Base-by-base conservation (phyloP, 2,797 vertebrate species). In the Lagodon rhomboides region DNA sequence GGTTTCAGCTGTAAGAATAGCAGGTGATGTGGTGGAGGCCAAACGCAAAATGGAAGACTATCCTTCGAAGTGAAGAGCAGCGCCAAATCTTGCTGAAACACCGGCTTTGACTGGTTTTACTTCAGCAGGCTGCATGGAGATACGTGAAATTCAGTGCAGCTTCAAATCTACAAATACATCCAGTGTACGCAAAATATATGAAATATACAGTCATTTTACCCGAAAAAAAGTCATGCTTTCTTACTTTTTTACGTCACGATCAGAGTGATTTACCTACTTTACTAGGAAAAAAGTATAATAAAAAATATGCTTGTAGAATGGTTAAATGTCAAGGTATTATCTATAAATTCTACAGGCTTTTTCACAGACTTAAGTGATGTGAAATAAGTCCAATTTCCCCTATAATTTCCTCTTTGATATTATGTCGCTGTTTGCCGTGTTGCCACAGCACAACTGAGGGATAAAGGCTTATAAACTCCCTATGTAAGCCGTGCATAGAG, bases 1-100 rank as follows among this genome's bases (percentile, higher is more conserved):
- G 65, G 56, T 79, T 90, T 84, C 53, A 71, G 77, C 63, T 84
- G 78, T 56, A 54, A 74, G 85, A 82, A 82, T 76, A 81, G 72
- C 59, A 83, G 77, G 47, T 87, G 47, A 82, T 66, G 43, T 47
- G 12, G 78, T 76, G 43, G 55, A 59, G 75, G 43, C 44, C 10
- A 64, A 88, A 68, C 49, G 56, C 73, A 84, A 80, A 87, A 86
- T 72, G 68, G 66, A 70, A 80, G 62, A 56, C 16, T 54, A 73
- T 78, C 69, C n/a, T 85, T 87, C 64, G 82, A 79, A 77, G 2
- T 3, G 3, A 34, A 23, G 47, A 13, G 49, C 16, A 65, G 23
- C 18, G 3, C 47, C 46, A 73, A 75, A 68, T 79, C n/a, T 50
- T 58, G 38, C 65, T 68, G 54, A 61, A 83, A 85, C 46, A 27